Conservation (phyloP, 2,113 vertebrate genomes). For the Heterochromis multidens region DNA sequence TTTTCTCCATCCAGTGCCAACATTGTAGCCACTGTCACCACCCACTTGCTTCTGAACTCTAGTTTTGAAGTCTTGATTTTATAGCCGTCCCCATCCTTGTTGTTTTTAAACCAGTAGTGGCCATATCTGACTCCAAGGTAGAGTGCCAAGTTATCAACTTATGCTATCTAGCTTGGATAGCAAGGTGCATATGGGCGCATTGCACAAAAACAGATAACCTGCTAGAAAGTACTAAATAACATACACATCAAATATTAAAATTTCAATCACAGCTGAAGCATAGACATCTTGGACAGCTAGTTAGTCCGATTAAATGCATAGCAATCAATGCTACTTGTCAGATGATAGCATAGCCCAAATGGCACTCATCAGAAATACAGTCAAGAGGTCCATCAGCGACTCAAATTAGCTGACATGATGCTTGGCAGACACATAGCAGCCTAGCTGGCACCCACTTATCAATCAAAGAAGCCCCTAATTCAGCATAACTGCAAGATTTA, state of each 20-base stretch:
- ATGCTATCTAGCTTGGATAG: not conserved
- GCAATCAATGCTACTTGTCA: not conserved
- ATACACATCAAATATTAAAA: not conserved
- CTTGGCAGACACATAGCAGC: not conserved
- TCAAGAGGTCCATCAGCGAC: not conserved
- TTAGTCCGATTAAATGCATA: not conserved
- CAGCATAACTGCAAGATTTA: not conserved
- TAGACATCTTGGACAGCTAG: not conserved
- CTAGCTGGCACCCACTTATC: not conserved
- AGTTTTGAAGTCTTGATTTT: not conserved
- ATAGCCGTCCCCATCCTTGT: not conserved
- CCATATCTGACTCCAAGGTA: fast-evolving
- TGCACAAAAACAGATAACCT: not conserved
- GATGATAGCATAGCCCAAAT: not conserved
- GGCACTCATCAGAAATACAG: not conserved
- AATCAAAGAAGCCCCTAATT: not conserved
- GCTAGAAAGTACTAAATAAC: not conserved
- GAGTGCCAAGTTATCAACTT: not conserved
- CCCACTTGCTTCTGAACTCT: not conserved
- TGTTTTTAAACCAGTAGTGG: not conserved
- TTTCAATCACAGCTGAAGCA: not conserved
- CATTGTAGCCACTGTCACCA: not conserved
- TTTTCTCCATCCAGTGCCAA: not conserved
- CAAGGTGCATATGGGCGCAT: not conserved
- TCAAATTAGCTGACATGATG: not conserved